A percentile compares a stretch with the other conserved stretches of the same genome.
Evolutionary conservation across 1,140 invertebrate species (phyloP).

Genomic region (Pomacea maculata): DNA sequence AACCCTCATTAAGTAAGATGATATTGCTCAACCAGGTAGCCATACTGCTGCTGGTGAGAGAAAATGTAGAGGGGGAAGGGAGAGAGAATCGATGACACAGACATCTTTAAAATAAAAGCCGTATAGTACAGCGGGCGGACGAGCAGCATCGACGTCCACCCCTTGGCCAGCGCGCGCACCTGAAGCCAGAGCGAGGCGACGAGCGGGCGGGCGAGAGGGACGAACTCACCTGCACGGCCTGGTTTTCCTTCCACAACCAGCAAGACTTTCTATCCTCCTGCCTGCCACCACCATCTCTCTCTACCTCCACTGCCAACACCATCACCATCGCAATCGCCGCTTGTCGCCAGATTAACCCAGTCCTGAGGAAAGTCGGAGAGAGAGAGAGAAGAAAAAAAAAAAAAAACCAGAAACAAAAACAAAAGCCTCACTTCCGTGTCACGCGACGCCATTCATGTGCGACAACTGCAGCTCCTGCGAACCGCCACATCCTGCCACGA

Average conservation of each 20-base stretch:
- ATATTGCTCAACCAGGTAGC: background rate
- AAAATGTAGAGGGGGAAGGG: background rate
- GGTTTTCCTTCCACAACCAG: background rate
- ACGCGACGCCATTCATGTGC: no score
- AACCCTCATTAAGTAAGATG: no score
- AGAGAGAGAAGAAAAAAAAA: background rate
- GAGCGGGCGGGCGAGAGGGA: no score
- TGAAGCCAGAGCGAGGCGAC: no score
- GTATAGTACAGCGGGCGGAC: background rate
- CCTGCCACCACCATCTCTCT: background rate
- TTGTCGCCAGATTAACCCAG: background rate
- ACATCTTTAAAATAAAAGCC: background rate
- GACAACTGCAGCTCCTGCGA: no score
- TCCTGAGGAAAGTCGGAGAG: background rate
- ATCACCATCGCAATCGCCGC: background rate
- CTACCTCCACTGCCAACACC: background rate
- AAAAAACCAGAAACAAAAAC: no score
- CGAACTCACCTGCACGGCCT: background rate
- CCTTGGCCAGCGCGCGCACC: background rate
- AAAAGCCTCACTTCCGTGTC: no score
- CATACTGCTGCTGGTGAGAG: background rate
- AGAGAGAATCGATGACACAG: background rate
- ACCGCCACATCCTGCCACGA: no score
- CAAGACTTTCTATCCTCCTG: background rate
- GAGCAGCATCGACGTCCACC: no score